A percentile compares a stretch with the other conserved stretches of the same genome.
Evolutionary conservation across 2,888 invertebrate genomes (phyloP).

Genomic region (Sesia apiformis): DNA sequence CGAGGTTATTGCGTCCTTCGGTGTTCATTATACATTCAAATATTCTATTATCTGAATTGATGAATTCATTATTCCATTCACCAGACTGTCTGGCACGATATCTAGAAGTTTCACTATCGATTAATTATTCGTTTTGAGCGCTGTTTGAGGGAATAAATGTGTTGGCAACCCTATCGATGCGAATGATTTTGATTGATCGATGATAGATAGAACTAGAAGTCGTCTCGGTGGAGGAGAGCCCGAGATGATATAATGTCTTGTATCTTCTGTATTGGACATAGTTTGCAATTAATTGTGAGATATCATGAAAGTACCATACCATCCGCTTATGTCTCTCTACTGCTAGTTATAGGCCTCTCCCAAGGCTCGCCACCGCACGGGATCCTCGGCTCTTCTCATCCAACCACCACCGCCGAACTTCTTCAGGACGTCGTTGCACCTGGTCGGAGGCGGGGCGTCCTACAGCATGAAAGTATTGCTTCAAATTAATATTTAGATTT

Average conservation of each 20-base stretch:
- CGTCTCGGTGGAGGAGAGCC: neutral
- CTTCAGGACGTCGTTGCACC: no score
- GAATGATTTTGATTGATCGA: neutral
- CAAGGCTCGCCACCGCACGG: no score
- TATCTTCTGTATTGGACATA: neutral
- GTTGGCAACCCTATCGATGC: neutral
- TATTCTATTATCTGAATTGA: neutral
- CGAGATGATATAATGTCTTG: neutral
- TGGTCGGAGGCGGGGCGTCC: no score
- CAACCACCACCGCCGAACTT: no score
- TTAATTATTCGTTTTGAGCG: neutral
- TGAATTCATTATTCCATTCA: neutral
- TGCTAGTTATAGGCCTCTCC: no score
- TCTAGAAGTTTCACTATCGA: neutral
- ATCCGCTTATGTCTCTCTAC: no score
- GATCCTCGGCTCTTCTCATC: no score
- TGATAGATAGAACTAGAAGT: neutral
- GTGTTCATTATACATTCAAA: neutral
- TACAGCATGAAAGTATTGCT: no score
- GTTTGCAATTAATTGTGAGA: no score
- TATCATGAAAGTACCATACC: no score
- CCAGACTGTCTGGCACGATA: neutral
- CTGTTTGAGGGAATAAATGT: neutral
- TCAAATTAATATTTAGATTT: no score
- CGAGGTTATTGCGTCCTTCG: neutral